Percentiles rank a stretch among this genome's conserved stretches.
These are phyloP conservation scores for Diachasmimorpha longicaudata DNA, from an alignment of 1,140 invertebrate genomes.

Conservation along the genomic window DNA sequence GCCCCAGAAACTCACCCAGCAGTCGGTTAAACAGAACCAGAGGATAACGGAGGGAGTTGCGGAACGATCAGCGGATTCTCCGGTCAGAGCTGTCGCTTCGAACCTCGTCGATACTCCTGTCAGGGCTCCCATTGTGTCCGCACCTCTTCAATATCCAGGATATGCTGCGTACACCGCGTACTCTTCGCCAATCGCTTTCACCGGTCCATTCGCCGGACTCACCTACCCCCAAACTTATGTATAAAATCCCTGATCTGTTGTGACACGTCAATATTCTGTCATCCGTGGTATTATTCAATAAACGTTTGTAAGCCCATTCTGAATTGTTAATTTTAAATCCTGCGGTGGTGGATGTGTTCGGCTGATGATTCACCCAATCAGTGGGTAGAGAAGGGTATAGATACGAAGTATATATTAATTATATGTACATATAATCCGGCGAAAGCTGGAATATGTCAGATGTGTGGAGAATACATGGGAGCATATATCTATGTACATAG, in stretches of 20 bases:
- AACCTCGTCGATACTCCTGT: conserved; percentile 16
- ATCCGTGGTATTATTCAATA: neutral
- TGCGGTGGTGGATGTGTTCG: too few relatives aligned
- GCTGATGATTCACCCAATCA: too few relatives aligned
- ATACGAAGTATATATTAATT: too few relatives aligned
- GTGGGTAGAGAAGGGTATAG: too few relatives aligned
- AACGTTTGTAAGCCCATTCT: conserved; percentile 16
- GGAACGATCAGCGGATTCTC: neutral
- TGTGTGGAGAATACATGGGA: too few relatives aligned
- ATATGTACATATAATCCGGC: too few relatives aligned
- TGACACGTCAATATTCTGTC: neutral
- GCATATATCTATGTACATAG: too few relatives aligned
- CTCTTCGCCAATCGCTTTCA: conserved; percentile 51
- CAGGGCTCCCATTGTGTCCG: conserved; percentile 22
- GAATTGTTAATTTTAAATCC: neutral
- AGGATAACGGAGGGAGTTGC: neutral
- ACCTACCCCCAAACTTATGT: conserved; percentile 44
- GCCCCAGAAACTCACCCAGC: neutral
- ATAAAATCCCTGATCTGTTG: conserved; percentile 33
- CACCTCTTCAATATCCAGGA: conserved; percentile 23
- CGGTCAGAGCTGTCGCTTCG: conserved; percentile 22
- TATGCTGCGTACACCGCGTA: conserved; percentile 52
- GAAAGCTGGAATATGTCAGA: too few relatives aligned
- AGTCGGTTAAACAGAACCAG: neutral
- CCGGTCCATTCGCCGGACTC: conserved; percentile 40